phyloP scores from a whole-genome alignment of 2,113 vertebrate genomes.

The Puntigrus tetrazona region DNA sequence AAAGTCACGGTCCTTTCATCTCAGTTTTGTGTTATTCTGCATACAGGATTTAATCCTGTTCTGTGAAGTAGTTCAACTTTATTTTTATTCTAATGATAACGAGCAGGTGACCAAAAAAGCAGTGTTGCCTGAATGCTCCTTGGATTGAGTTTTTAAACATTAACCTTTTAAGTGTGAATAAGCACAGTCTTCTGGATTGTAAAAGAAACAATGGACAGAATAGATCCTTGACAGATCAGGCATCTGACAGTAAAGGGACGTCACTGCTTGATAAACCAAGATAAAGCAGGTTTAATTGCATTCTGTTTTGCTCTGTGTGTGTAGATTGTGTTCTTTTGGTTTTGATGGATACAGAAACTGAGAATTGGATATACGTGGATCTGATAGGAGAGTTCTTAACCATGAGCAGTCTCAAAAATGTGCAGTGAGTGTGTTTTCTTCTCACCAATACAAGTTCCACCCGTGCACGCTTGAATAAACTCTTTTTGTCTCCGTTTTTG shows the following conservation, averaged over 20 bases:
- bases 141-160: not conserved
- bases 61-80: not conserved
- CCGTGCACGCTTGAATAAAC: not conserved
- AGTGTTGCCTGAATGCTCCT: not conserved
- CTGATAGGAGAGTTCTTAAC: not conserved
- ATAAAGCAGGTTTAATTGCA: slow-evolving; percentile 3
- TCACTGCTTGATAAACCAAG: not conserved
- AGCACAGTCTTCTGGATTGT: not conserved
- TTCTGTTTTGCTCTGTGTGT: not conserved
- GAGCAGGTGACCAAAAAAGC: not conserved
- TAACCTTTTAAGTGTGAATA: slow-evolving; percentile 9
- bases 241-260: not conserved
- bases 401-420: not conserved
- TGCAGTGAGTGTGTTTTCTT: not conserved
- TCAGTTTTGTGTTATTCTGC: not conserved
- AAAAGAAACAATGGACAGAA: not conserved
- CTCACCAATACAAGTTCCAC: not conserved
- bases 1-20: not conserved
- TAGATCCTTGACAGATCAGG: not conserved
- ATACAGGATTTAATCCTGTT: not conserved
- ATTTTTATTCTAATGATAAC: not conserved
- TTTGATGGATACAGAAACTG: not conserved
- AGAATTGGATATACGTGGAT: not conserved
- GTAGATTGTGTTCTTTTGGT: slow-evolving; percentile 1
- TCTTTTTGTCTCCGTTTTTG: not conserved